Percentiles rank a stretch among this genome's conserved stretches.
phyloP scores from a whole-genome alignment of 2,113 vertebrate genomes.

The Recurvirostra avosetta region DNA sequence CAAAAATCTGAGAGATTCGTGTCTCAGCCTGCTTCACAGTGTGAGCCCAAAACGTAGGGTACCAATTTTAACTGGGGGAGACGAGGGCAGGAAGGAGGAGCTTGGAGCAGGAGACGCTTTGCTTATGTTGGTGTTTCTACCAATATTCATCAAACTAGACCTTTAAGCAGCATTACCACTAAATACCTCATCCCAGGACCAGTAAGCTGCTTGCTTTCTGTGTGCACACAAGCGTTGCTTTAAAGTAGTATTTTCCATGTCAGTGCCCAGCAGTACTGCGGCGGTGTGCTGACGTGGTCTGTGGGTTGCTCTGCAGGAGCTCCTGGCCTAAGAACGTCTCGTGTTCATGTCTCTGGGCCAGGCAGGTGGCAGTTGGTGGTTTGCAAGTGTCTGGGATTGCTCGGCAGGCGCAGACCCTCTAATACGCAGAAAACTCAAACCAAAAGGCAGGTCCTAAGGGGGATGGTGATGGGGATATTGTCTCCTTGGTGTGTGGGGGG shows the following conservation, averaged over 20 bases:
- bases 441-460: neutral
- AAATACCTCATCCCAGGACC: neutral
- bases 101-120: neutral
- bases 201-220: neutral
- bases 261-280: neutral
- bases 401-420: neutral
- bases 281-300: neutral
- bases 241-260: fast-evolving
- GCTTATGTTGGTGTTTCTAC: neutral
- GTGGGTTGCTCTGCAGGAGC: neutral
- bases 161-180: neutral
- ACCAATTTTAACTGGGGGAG: neutral
- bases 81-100: neutral
- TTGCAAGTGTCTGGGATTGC: neutral
- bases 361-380: neutral
- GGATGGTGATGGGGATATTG: neutral
- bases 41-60: neutral
- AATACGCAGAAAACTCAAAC: neutral
- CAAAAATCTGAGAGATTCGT: neutral
- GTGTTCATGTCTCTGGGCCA: neutral
- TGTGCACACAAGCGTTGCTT: neutral
- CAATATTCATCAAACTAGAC: neutral
- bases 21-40: neutral
- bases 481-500: neutral
- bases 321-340: neutral